These are phyloP conservation scores for Drosophila antonietae DNA, from an alignment of 2,888 invertebrate species.

Conservation along the genomic window DNA sequence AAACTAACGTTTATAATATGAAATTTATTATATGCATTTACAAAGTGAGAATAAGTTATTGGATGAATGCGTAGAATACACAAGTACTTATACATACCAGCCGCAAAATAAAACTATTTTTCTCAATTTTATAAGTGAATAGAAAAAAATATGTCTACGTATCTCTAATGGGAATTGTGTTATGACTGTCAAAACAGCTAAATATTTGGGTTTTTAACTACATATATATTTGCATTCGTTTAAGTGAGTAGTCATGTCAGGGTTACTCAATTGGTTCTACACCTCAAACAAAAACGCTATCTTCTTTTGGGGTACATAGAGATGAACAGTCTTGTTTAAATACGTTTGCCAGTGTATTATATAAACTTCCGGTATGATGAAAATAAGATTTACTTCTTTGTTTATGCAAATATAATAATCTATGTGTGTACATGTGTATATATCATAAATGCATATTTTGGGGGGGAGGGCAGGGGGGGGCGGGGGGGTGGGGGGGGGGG, in stretches of 20 bases:
- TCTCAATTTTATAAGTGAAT: too few species aligned
- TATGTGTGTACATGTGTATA: neutral
- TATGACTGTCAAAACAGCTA: neutral
- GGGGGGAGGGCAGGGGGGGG: too few species aligned
- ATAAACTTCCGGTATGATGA: neutral
- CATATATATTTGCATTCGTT: neutral
- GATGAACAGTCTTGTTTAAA: neutral
- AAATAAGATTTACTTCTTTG: neutral
- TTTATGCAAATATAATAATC: neutral
- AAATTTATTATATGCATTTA: too few species aligned
- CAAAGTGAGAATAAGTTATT: too few species aligned
- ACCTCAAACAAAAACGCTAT: neutral
- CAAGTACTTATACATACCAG: too few species aligned
- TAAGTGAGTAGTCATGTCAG: neutral
- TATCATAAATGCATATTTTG: neutral
- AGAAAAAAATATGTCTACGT: too few species aligned
- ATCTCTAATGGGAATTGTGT: neutral
- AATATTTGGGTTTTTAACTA: neutral
- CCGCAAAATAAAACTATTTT: too few species aligned
- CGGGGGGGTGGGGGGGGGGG: too few species aligned
- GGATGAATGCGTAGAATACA: too few species aligned
- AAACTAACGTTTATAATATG: too few species aligned
- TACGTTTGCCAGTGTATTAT: neutral
- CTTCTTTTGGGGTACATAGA: neutral
- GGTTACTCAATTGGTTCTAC: neutral